Base-by-base conservation (phyloP, 2,797 vertebrate genomes). In the Tangara arthus region DNA sequence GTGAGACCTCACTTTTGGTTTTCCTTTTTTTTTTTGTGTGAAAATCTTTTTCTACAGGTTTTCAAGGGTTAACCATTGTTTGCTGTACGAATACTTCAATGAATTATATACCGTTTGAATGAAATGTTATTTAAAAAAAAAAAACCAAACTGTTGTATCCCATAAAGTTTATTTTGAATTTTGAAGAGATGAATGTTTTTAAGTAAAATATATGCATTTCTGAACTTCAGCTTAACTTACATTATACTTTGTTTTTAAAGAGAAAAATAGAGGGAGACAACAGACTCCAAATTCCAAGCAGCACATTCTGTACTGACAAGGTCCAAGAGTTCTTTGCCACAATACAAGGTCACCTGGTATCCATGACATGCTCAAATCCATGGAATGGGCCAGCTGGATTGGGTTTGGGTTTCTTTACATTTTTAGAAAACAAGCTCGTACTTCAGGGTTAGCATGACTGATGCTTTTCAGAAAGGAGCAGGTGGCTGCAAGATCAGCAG, bases 141-240 rank as follows among this genome's bases (percentile, higher is more conserved):
- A 87, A 89, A 95, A 96, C 59, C 94, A 92, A 98, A 97, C 97
- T 97, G 98, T 98, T 98, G 98, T 98, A 98, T 98, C 98, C 98
- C 98, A 97, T 98, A 98, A 98, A 98, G 95, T 98, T 98, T 98
- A 98, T 98, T 98, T 98, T 98, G 97, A 98, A 98, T 98, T 98
- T 98, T 98, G 98, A 98, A 98, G 97, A 98, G 97, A 98, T 98
- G 97, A 98, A 98, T 98, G 98, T 98, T 98, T 98, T 98, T 98
- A 98, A 98, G 98, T 98, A 98, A 98, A 98, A 98, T 98, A 98
- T 98, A 98, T 98, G 98, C 98, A 98, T 98, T 98, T 98, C 98
- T 98, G 98, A 98, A 98, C 97, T 98, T 98, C 97, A 97, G 88
- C 92, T 97, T 96, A 97, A 98, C 94, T 97, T 97, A 98, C 97